Evolutionary conservation across 2,797 vertebrate genomes (phyloP).

Genomic region (Spinibarbus caldwelli): DNA sequence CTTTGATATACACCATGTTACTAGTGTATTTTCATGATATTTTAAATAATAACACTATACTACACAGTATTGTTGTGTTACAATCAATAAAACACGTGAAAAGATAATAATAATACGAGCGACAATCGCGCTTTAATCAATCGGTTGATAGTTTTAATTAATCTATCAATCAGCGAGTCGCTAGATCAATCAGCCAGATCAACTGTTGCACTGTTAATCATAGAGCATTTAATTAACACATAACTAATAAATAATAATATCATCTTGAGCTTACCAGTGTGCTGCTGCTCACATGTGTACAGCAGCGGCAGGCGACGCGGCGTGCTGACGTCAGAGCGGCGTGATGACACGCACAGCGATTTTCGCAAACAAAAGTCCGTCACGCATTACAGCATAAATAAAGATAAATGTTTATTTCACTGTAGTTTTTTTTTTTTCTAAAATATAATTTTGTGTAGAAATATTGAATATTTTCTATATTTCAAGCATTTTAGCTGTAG

Average conservation of each 20-base stretch:
- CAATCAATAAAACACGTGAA: neutral
- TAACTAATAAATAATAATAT: too few relatives aligned
- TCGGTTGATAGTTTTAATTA: neutral
- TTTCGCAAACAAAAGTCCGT: neutral
- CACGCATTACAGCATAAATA: neutral
- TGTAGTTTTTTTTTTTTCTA: neutral
- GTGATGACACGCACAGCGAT: too few relatives aligned
- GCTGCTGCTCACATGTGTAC: conserved; percentile 31
- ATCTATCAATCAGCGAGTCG: too few relatives aligned
- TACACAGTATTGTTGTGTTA: neutral
- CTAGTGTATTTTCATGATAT: neutral
- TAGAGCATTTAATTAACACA: neutral
- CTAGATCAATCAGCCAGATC: neutral
- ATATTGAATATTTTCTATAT: neutral
- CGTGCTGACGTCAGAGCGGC: conserved; percentile 35
- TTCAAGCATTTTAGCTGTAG: neutral
- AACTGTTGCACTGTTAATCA: neutral
- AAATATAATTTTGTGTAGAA: too few relatives aligned
- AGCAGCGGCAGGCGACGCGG: conserved; percentile 20
- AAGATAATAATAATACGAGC: neutral
- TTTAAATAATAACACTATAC: neutral
- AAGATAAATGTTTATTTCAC: neutral
- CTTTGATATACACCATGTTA: neutral
- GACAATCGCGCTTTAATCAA: neutral
- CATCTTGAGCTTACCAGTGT: neutral